These are phyloP conservation scores for Poecile montanus DNA, from an alignment of 2,797 vertebrate genomes.

Conservation along the genomic window DNA sequence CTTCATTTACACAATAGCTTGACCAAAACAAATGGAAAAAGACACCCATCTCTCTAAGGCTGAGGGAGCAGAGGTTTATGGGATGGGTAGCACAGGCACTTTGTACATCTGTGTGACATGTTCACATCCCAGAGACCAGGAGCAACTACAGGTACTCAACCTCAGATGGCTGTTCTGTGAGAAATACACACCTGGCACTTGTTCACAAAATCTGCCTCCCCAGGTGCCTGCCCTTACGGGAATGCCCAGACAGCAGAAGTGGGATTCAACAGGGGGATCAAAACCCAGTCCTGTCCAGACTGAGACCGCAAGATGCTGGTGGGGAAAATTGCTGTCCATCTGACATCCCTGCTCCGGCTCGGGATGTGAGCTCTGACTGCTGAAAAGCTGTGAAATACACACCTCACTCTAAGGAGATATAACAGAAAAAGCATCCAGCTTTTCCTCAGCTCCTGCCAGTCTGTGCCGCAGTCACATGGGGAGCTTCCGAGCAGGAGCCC, in stretches of 20 bases:
- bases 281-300: background rate
- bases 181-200: background rate
- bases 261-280: accelerated
- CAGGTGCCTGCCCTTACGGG: background rate
- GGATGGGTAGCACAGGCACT: accelerated
- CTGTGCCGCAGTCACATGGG: background rate
- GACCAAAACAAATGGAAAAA: background rate
- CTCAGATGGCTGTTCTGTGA: background rate
- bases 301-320: accelerated
- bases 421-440: constrained; percentile 21
- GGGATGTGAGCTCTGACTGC: constrained; percentile 2
- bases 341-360: background rate
- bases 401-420: background rate
- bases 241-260: background rate
- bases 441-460: background rate
- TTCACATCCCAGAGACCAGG: background rate
- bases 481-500: background rate
- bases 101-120: background rate
- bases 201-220: background rate
- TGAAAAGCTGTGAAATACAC: constrained; percentile 27
- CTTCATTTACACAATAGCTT: background rate
- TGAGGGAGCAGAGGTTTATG: background rate
- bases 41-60: background rate
- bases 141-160: background rate
- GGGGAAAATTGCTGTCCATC: background rate